Evolutionary conservation across 2,113 vertebrate species (phyloP), one percentile per base, ranked within the genome.

Genomic region (Boleophthalmus pectinirostris): DNA sequence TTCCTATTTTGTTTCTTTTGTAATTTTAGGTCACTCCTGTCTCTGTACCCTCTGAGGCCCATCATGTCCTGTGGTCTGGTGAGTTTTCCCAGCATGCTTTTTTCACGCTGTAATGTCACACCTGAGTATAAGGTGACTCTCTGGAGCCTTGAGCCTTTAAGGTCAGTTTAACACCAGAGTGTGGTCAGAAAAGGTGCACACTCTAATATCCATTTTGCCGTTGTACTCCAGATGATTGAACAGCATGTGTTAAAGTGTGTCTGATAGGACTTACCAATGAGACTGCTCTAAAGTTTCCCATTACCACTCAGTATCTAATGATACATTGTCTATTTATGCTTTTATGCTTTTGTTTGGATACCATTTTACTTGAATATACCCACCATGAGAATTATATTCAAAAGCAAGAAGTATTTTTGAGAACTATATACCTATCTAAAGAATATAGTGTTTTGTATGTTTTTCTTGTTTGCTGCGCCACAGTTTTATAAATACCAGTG

Each of bases 91-190:
- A 93, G 89, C 90, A 87, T 92, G 88, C 88, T 83, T 88, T 88
- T 92, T 86, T 90, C 86, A 87, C 82, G 68, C 75, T 93, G 92
- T 92, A 91, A 94, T 92, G 83, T 91, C 91, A 93, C 92, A 94
- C 91, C 92, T 86, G 91, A 81, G 88, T 91, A 91, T 94, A 87
- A 92, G 85, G 90, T 93, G 90, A 88, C 90, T 87, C 75, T 74
- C 53, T 57, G 72, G 78, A 85, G 85, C 74, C 81, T 61, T 10
- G 65, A 69, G 73, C 72, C 78, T 79, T 71, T 74, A 72, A 85
- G 87, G 89, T 90, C 86, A 89, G 79, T 75, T 85, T 92, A 80
- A 75, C 90, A 88, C 86, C 80, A 76, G 73, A 69, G 82, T 90
- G 89, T 68, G 2, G 70, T 35, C 63, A 67, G 73, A 29, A 74